Percentiles rank a stretch among this genome's conserved stretches.
These are phyloP conservation scores for Thunnus maccoyii DNA, from an alignment of 2,113 vertebrate genomes.

Conservation along the genomic window DNA sequence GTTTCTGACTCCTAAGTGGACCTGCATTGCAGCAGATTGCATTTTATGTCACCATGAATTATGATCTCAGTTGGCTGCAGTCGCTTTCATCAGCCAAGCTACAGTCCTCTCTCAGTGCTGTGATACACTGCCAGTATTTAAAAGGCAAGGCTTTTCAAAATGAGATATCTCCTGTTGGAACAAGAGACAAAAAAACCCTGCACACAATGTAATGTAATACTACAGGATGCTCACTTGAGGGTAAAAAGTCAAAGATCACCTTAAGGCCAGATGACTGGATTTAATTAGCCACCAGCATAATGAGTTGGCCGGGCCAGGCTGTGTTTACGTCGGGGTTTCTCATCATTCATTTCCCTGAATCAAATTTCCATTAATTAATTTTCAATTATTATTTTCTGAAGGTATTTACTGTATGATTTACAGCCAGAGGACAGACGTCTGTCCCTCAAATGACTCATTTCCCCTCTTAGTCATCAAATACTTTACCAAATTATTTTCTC, in stretches of 20 bases:
- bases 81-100: slow-evolving; percentile 44
- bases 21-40: slow-evolving; percentile 58
- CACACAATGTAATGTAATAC: background rate
- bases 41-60: slow-evolving; percentile 49
- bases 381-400: background rate
- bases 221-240: background rate
- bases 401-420: background rate
- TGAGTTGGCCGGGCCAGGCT: background rate
- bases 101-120: background rate
- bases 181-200: background rate
- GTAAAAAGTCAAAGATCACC: slow-evolving; percentile 33
- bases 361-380: background rate
- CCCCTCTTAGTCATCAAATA: background rate
- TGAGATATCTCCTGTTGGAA: background rate
- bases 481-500: background rate
- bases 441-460: background rate
- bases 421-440: background rate
- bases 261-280: background rate
- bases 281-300: background rate
- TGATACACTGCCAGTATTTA: background rate
- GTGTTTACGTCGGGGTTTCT: background rate
- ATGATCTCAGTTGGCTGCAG: slow-evolving; percentile 27
- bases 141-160: slow-evolving; percentile 6
- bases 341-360: background rate
- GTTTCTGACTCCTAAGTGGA: slow-evolving; percentile 37